Base-by-base conservation (phyloP, 1,140 invertebrate genomes). In the Aphaenogaster rudis region DNA sequence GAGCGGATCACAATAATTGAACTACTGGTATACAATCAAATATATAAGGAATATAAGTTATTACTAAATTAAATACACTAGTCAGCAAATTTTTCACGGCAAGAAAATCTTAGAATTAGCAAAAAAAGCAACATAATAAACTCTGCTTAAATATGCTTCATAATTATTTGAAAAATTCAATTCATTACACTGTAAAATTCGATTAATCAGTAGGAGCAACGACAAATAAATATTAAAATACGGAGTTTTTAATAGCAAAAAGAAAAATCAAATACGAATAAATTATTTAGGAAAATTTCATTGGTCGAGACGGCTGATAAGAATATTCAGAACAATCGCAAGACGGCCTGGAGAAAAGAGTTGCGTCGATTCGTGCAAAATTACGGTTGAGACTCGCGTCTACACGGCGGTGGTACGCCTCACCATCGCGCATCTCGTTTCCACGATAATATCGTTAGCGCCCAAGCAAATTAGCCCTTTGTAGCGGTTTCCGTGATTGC, bases 391-490 rank as follows among this genome's bases (percentile, higher is more conserved):
- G 17, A 48, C 39, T 63, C 45, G 45, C 48, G 36, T 64, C 59
- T 45, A 45, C 7, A 9, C 59, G 11, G 28, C n/a, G 39, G 48
- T 1, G 21, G 4, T 15, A 15, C 7, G 17, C 39, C 52, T 59
- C 72, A 33, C 45, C 48, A 15, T 86, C 71, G 57, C 71, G 63
- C 78, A 71, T 88, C 79, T 88, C 48, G 71, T 84, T 90, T 86
- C 81, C 89, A 66, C 82, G 82, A 89, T 91, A 90, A 92, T 89
- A 52, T 86, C 87, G 86, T 92, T 91, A 92, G 72, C 86, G 39
- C 79, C 57, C 61, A 45, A 74, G 90, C 76, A 92, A 93, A 93
- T 93, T 93, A 92, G 89, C 71, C 77, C 88, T 92, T 92, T 89
- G 87, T 88, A 79, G 77, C 67, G 87, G 90, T 78, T 86, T 77